phyloP scores from a whole-genome alignment of 2,113 vertebrate genomes.

The Alosa alosa region DNA sequence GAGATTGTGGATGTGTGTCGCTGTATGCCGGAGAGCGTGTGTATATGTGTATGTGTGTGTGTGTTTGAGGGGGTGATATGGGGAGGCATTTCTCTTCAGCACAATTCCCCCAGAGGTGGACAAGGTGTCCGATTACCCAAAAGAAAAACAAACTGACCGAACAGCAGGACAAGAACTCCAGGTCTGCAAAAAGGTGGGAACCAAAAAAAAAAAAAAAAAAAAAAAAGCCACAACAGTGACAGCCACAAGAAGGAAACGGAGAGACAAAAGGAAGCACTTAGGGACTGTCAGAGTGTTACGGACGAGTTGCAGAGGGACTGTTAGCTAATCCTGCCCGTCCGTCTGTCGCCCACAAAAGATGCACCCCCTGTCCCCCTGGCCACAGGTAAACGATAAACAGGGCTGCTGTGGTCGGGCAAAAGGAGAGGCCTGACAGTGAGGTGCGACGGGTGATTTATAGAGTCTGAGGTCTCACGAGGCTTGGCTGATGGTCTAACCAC shows the following conservation, averaged over 20 bases:
- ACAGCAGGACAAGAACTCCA: slow-evolving; percentile 27
- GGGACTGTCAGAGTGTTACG: slow-evolving; percentile 12
- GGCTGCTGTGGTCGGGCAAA: neutral
- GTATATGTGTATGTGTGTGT: slow-evolving; percentile 38
- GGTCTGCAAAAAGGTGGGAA: neutral
- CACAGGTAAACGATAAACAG: neutral
- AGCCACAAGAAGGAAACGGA: neutral
- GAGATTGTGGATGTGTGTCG: neutral
- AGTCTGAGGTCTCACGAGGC: neutral
- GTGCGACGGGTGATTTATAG: neutral
- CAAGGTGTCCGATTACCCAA: slow-evolving; percentile 48
- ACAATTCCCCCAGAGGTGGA: slow-evolving; percentile 35
- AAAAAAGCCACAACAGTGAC: slow-evolving; percentile 21
- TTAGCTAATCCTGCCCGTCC: neutral
- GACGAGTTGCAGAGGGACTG: slow-evolving; percentile 16
- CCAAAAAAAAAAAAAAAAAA: neutral
- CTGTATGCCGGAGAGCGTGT: slow-evolving; percentile 7
- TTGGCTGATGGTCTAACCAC: neutral
- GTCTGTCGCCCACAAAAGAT: neutral
- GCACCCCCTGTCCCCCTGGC: neutral
- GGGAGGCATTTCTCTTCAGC: slow-evolving; percentile 28
- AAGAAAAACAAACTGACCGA: slow-evolving; percentile 35
- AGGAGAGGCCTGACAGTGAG: neutral
- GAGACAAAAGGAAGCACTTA: slow-evolving; percentile 29
- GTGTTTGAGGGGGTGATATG: slow-evolving; percentile 18